Evolutionary conservation across 2,113 vertebrate genomes (phyloP).

Genomic region (Hypocryptadius cinnamomeus): DNA sequence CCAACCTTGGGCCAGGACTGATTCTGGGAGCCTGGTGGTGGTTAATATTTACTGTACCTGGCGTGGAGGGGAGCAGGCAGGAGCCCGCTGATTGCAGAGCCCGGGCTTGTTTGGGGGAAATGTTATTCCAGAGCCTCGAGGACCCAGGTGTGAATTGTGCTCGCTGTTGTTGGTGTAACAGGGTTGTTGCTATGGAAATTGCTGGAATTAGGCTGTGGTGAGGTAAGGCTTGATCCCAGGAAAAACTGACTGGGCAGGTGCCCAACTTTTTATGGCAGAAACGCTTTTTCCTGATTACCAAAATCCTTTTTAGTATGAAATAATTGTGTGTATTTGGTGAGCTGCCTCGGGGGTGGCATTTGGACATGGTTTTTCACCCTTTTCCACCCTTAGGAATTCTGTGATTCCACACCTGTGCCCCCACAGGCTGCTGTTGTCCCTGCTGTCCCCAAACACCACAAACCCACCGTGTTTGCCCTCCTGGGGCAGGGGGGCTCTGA

Average conservation of each 20-base stretch:
- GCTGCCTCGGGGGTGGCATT: accelerated
- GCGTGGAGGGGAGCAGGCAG: neutral
- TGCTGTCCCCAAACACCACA: neutral
- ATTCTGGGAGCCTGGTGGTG: neutral
- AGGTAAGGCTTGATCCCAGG: neutral
- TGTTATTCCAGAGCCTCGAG: accelerated
- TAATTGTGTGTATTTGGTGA: accelerated
- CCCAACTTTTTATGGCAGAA: accelerated
- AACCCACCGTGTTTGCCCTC: neutral
- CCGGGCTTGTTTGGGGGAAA: neutral
- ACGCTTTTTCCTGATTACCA: neutral
- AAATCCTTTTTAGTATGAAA: neutral
- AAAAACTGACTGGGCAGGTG: neutral
- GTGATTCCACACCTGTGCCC: neutral
- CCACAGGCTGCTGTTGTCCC: accelerated
- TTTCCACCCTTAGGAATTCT: neutral
- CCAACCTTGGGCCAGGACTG: slow-evolving; percentile 23
- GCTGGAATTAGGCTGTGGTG: neutral
- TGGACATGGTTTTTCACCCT: neutral
- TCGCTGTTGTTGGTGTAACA: accelerated
- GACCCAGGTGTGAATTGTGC: neutral
- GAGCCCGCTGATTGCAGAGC: neutral
- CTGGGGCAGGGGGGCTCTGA: neutral
- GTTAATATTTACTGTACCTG: slow-evolving; percentile 54
- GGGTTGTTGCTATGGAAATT: neutral